These are phyloP conservation scores for Nomada ruficornis DNA, from an alignment of 2,888 invertebrate species.

Conservation along the genomic window DNA sequence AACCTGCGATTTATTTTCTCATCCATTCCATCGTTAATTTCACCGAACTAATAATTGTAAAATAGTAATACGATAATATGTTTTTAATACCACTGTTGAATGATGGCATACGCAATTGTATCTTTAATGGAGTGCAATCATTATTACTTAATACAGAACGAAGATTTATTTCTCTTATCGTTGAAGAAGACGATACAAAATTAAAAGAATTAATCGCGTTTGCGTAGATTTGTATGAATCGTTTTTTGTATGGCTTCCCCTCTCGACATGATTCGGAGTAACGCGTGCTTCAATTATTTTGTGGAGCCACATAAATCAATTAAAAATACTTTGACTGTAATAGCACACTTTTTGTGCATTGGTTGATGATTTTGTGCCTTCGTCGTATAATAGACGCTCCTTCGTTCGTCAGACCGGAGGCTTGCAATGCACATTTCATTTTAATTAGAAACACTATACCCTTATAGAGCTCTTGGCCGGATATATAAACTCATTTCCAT, in stretches of 20 bases:
- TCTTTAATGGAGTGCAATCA: too few species aligned
- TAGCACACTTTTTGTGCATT: neutral
- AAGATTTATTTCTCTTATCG: too few species aligned
- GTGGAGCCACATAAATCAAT: slow-evolving; percentile 20
- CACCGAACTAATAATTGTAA: too few species aligned
- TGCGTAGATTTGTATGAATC: neutral
- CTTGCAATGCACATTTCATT: slow-evolving; percentile 3
- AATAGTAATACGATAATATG: too few species aligned
- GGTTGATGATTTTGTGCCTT: slow-evolving; percentile 1
- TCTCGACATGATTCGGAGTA: neutral
- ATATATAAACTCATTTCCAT: slow-evolving; percentile 12
- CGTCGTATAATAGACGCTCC: neutral
- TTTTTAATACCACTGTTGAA: too few species aligned
- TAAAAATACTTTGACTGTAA: slow-evolving; percentile 7
- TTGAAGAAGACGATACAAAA: neutral
- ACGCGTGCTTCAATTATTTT: slow-evolving; percentile 21
- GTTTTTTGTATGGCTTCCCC: neutral
- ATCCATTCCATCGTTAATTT: too few species aligned
- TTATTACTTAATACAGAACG: too few species aligned
- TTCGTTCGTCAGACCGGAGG: neutral
- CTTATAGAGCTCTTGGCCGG: neutral
- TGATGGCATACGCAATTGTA: too few species aligned
- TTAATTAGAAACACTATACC: slow-evolving; percentile 10
- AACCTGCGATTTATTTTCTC: too few species aligned
- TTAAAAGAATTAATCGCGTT: neutral